Percentiles rank a stretch among this genome's conserved stretches.
Evolutionary conservation across 2,797 vertebrate genomes (phyloP).

Genomic region (Alfaro cultratus): DNA sequence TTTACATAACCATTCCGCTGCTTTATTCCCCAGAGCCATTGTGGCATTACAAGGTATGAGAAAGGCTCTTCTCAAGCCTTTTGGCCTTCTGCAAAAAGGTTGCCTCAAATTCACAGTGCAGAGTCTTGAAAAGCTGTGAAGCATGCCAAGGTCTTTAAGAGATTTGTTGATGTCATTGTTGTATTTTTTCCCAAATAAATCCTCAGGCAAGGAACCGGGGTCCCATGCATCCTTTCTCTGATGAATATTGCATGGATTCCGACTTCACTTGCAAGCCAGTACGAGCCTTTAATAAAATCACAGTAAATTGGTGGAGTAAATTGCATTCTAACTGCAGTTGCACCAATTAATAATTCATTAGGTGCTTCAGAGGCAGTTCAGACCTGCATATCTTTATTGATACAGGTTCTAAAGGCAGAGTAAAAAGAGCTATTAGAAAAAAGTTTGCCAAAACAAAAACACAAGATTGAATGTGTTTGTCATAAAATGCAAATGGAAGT

Average conservation of each 20-base stretch:
- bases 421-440: slow-evolving; percentile 70
- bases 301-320: slow-evolving; percentile 71
- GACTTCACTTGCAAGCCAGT: slow-evolving; percentile 67
- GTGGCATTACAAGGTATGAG: slow-evolving; percentile 66
- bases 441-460: slow-evolving; percentile 47
- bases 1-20: slow-evolving; percentile 27
- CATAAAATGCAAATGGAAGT: slow-evolving; percentile 71
- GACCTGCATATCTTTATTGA: slow-evolving; percentile 69
- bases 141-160: slow-evolving; percentile 62
- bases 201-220: slow-evolving; percentile 57
- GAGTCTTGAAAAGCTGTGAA: slow-evolving; percentile 41
- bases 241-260: slow-evolving; percentile 80
- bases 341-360: slow-evolving; percentile 81
- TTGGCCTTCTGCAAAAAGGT: slow-evolving; percentile 69
- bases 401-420: slow-evolving; percentile 62
- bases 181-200: slow-evolving; percentile 58
- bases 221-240: slow-evolving; percentile 58
- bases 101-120: slow-evolving; percentile 62
- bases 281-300: slow-evolving; percentile 75
- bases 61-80: slow-evolving; percentile 61
- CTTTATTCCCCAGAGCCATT: slow-evolving; percentile 46
- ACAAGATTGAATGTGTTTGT: slow-evolving; percentile 65
- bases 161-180: slow-evolving; percentile 73
- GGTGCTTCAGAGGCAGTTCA: slow-evolving; percentile 64
- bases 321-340: slow-evolving; percentile 74